Conservation (phyloP, 2,797 vertebrate species). For the Sebastes hubbsi region DNA sequence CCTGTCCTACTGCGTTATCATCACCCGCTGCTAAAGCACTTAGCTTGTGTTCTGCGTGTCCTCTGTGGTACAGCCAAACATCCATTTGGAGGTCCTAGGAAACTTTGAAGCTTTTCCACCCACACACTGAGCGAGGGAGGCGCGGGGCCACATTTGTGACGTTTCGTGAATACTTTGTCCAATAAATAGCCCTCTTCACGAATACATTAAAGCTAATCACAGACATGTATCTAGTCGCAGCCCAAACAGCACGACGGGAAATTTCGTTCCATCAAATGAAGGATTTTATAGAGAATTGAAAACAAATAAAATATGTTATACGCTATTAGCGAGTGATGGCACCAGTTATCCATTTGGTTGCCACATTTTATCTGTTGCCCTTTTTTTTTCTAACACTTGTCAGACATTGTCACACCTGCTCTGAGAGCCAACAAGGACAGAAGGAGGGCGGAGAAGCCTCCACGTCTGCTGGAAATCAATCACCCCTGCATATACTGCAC, state of each 20-base stretch:
- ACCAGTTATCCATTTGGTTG: conserved; percentile 44
- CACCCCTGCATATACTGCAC: background rate
- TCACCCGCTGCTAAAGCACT: conserved; percentile 84
- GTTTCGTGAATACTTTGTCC: conserved; percentile 62
- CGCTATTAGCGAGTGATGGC: conserved; percentile 1
- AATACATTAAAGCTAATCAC: conserved; percentile 60
- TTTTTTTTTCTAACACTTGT: conserved; percentile 45
- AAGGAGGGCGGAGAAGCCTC: background rate
- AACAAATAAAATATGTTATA: background rate
- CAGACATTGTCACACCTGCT: conserved; percentile 55
- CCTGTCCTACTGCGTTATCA: conserved; percentile 78
- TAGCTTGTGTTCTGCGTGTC: conserved; percentile 82
- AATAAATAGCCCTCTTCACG: conserved; percentile 58
- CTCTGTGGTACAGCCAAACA: conserved; percentile 82
- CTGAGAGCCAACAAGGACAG: conserved; percentile 41
- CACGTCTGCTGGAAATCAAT: conserved; percentile 42
- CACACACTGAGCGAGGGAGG: conserved; percentile 54
- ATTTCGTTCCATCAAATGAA: background rate
- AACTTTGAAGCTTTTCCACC: conserved; percentile 76
- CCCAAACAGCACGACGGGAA: background rate
- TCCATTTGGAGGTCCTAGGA: conserved; percentile 79
- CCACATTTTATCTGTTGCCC: conserved; percentile 33
- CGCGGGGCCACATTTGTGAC: conserved; percentile 49
- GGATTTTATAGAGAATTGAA: background rate
- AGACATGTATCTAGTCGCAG: background rate